These are phyloP conservation scores for Synchiropus splendidus DNA, from an alignment of 2,113 vertebrate genomes.

Conservation along the genomic window DNA sequence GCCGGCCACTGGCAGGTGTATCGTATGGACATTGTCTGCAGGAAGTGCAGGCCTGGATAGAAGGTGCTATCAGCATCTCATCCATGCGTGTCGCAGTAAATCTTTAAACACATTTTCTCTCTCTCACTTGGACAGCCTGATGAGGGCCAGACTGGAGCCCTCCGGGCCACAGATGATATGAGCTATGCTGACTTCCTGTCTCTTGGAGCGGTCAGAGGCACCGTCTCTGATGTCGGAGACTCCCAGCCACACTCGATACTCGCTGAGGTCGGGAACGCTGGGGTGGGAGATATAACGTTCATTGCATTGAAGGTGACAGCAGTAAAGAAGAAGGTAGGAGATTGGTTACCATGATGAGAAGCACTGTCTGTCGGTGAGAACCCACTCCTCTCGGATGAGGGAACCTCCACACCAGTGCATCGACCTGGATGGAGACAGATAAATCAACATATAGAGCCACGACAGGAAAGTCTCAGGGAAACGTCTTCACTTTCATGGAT, in stretches of 20 bases:
- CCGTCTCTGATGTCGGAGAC: conserved; percentile 78
- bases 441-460: not conserved
- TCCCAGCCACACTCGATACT: conserved; percentile 88
- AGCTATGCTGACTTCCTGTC: conserved; percentile 81
- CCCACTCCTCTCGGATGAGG: conserved; percentile 89
- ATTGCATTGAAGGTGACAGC: not conserved
- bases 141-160: conserved; percentile 83
- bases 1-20: conserved; percentile 83
- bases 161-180: conserved; percentile 86
- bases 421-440: conserved; percentile 60
- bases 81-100: not conserved
- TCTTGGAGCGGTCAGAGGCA: conserved; percentile 66
- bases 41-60: conserved; percentile 73
- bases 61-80: no score
- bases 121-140: conserved; percentile 83
- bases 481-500: no score
- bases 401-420: conserved; percentile 94
- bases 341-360: conserved; percentile 82
- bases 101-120: conserved; percentile 3
- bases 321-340: not conserved
- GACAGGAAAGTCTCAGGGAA: no score
- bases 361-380: conserved; percentile 90
- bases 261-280: conserved; percentile 85
- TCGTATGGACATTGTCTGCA: conserved; percentile 78
- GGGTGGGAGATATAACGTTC: conserved; percentile 2